Evolutionary conservation across 1,140 invertebrate species (phyloP).

Genomic region (Epicauta chinensis): DNA sequence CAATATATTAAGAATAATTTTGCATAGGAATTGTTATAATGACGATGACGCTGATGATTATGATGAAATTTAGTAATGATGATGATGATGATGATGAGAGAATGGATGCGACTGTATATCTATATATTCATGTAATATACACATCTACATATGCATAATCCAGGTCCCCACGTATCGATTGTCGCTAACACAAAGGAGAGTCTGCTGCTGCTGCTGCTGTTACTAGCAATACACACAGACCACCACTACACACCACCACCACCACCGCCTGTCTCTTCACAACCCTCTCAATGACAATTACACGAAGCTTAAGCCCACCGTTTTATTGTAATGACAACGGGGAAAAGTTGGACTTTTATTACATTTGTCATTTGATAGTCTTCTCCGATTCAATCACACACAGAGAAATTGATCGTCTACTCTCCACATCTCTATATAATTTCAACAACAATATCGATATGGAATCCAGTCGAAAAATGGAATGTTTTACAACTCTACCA

Average conservation of each 20-base stretch:
- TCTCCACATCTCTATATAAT: no score
- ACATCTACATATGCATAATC: constrained; percentile 11
- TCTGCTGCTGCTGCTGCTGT: neutral
- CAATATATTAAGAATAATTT: no score
- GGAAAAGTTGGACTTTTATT: constrained; percentile 31
- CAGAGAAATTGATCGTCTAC: constrained; percentile 5
- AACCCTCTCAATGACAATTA: constrained; percentile 33
- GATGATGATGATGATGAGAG: constrained; percentile 7
- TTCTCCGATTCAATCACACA: constrained; percentile 15
- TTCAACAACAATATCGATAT: no score
- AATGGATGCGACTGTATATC: neutral
- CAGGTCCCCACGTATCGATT: constrained; percentile 12
- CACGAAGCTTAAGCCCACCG: constrained; percentile 34
- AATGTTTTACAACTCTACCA: neutral
- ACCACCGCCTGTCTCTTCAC: constrained; percentile 5
- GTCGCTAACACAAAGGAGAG: constrained; percentile 10
- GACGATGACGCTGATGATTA: no score
- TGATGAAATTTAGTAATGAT: no score
- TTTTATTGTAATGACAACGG: constrained; percentile 39
- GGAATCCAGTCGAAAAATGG: neutral
- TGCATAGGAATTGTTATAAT: no score
- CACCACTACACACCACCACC: no score
- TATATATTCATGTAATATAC: neutral
- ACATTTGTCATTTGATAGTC: constrained; percentile 37
- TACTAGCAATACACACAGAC: no score